Evolutionary conservation across 37 sponge, comb jelly and placozoan species (phyloP).

Genomic region (Beroe ovata): DNA sequence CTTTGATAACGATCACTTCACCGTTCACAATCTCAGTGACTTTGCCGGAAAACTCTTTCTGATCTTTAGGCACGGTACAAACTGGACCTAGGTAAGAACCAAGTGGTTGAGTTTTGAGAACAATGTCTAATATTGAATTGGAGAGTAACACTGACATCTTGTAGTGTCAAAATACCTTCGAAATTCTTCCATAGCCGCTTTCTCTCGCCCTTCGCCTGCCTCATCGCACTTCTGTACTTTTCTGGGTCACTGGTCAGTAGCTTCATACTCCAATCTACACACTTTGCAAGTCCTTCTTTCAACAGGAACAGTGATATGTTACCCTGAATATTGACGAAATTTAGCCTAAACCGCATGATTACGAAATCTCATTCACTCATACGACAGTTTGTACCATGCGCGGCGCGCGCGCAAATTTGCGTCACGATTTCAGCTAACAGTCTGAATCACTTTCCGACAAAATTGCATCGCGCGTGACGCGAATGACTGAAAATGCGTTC

Average conservation of each 20-base stretch:
- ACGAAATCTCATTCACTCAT: background rate
- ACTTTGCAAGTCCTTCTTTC: constrained; percentile 88
- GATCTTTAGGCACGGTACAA: constrained; percentile 49
- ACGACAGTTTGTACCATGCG: background rate
- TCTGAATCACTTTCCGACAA: background rate
- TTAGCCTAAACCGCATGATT: background rate
- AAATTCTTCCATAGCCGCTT: constrained; percentile 57
- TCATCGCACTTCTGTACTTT: background rate
- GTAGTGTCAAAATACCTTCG: no score
- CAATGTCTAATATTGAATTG: no score
- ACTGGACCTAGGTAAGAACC: constrained; percentile 55
- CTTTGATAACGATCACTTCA: constrained; percentile 83
- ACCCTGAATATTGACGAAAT: constrained; percentile 62
- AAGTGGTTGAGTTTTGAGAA: no score
- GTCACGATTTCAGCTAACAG: constrained; percentile 27
- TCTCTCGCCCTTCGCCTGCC: background rate
- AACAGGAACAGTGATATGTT: constrained; percentile 92
- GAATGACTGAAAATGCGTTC: background rate
- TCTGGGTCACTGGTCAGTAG: constrained; percentile 71
- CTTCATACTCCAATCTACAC: constrained; percentile 97
- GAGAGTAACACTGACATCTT: no score
- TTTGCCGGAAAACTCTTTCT: constrained; percentile 67
- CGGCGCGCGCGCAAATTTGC: constrained; percentile 30
- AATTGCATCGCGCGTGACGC: background rate
- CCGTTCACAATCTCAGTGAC: constrained; percentile 91